Conservation (phyloP, 2,888 invertebrate species). For the Frankliniella fusca region DNA sequence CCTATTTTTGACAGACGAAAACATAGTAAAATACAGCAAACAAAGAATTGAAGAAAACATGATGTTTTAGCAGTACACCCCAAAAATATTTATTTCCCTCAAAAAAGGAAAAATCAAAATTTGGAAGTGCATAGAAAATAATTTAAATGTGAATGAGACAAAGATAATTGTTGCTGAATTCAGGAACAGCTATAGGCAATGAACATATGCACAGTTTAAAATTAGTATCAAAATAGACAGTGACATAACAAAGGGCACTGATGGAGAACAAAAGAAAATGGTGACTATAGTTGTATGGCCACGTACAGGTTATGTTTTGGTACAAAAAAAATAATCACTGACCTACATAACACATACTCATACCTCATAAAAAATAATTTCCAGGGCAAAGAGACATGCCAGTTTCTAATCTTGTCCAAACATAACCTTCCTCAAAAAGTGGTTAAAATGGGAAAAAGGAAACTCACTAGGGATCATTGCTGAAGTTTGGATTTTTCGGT, state of each 20-base stretch:
- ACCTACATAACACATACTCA: neutral
- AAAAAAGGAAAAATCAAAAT: conserved; percentile 34
- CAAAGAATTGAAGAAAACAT: no score
- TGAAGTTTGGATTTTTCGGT: conserved; percentile 86
- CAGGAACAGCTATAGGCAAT: neutral
- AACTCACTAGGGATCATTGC: conserved; percentile 93
- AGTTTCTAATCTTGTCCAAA: no score
- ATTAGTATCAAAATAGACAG: no score
- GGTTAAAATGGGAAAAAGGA: conserved; percentile 34
- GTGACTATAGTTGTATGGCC: neutral
- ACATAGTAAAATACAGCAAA: no score
- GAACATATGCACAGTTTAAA: neutral
- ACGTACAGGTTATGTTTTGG: neutral
- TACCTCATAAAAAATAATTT: no score
- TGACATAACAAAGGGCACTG: no score
- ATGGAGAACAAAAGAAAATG: no score
- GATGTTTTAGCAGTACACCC: no score
- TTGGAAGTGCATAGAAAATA: neutral
- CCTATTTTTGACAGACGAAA: no score
- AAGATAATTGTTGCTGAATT: neutral
- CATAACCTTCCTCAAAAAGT: conserved; percentile 32
- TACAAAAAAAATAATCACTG: neutral
- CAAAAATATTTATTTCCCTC: no score
- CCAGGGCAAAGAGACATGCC: neutral
- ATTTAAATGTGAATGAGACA: neutral